These are phyloP conservation scores for Zoroaster sp. DNA, from an alignment of 53 echinoderm and acorn worm species.

Conservation along the genomic window DNA sequence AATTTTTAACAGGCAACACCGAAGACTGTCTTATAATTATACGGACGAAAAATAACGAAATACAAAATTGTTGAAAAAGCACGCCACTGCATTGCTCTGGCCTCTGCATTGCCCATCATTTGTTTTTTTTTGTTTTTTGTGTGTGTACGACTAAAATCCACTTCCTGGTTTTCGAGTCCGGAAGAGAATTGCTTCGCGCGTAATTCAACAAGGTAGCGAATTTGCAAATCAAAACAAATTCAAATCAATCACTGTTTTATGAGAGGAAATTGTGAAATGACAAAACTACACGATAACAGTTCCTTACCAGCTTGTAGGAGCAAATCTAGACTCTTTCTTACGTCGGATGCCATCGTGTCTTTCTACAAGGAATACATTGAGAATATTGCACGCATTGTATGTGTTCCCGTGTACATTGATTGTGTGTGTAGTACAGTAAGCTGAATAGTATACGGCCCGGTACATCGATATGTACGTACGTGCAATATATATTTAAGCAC, in stretches of 20 bases:
- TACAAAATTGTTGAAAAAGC: too few relatives aligned
- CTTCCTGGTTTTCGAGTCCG: conserved; percentile 80
- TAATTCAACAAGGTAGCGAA: conserved; percentile 10
- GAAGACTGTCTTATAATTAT: too few relatives aligned
- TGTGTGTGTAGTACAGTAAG: too few relatives aligned
- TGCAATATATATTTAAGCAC: conserved; percentile 27
- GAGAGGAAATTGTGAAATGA: background rate
- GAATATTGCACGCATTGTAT: background rate
- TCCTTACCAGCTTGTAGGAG: conserved; percentile 89
- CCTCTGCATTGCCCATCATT: background rate
- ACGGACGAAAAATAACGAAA: too few relatives aligned
- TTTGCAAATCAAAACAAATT: background rate
- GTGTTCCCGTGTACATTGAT: background rate
- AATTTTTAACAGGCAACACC: too few relatives aligned
- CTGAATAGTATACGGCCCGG: background rate
- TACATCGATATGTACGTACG: background rate
- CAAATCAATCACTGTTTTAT: background rate
- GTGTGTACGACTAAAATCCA: background rate
- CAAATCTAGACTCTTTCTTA: conserved; percentile 79
- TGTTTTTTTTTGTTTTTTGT: background rate
- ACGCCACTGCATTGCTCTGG: background rate
- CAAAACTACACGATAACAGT: background rate
- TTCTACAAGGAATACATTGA: conserved; percentile 19
- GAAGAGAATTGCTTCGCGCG: conserved; percentile 41
- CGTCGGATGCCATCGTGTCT: conserved; percentile 62